Conservation (phyloP, 2,113 vertebrate species). For the Falco punctatus region DNA sequence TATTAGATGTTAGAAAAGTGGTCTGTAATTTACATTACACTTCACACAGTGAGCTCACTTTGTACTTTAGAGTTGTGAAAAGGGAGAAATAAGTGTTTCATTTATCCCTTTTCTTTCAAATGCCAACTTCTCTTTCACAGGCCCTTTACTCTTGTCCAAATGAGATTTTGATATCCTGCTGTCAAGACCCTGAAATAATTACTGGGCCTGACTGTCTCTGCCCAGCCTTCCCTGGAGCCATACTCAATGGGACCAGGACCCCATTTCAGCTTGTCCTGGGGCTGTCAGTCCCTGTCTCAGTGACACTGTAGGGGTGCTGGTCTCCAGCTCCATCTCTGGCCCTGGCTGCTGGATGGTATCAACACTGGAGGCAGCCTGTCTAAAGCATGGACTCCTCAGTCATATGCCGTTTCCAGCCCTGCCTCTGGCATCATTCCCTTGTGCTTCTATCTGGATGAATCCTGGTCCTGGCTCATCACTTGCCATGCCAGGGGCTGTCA, state of each 20-base stretch:
- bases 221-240: not conserved
- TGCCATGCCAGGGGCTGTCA: accelerated
- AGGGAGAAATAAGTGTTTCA: not conserved
- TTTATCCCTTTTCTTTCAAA: not conserved
- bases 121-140: not conserved
- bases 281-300: not conserved
- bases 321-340: not conserved
- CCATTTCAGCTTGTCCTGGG: not conserved
- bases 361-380: accelerated
- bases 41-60: not conserved
- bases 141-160: not conserved
- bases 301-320: not conserved
- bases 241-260: accelerated
- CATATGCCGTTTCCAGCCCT: not conserved
- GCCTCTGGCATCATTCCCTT: accelerated
- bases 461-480: not conserved
- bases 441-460: not conserved
- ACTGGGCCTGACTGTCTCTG: not conserved
- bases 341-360: not conserved
- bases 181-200: not conserved
- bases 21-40: not conserved
- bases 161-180: not conserved
- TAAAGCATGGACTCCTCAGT: accelerated
- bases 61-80: not conserved
- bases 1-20: not conserved